These are phyloP conservation scores for Pyrochroa serraticornis DNA, from an alignment of 2,888 invertebrate genomes.

Conservation along the genomic window DNA sequence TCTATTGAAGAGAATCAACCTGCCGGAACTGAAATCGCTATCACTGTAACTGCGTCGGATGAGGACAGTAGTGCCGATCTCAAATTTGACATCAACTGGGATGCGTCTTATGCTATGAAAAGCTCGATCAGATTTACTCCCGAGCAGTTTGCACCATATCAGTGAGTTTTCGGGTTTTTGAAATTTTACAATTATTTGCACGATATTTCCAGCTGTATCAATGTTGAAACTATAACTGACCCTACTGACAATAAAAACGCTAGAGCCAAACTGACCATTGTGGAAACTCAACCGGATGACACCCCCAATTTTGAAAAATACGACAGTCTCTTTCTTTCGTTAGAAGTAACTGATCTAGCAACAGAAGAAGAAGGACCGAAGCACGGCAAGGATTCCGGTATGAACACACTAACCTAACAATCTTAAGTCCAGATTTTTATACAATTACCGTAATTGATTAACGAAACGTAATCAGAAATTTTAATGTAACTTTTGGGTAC, in stretches of 20 bases:
- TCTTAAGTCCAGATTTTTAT: no score
- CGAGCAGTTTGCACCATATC: slow-evolving; percentile 47
- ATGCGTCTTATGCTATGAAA: slow-evolving; percentile 63
- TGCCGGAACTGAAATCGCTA: slow-evolving; percentile 49
- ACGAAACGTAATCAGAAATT: no score
- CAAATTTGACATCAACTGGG: slow-evolving; percentile 66
- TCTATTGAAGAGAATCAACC: slow-evolving; percentile 64
- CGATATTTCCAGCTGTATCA: slow-evolving; percentile 51
- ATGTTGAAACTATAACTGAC: slow-evolving; percentile 35
- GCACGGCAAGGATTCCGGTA: slow-evolving; percentile 61
- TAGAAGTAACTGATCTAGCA: slow-evolving; percentile 41
- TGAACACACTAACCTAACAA: no score
- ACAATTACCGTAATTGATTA: no score
- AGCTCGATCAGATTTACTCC: slow-evolving; percentile 59
- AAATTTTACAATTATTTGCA: slow-evolving; percentile 4
- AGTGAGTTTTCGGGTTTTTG: slow-evolving; percentile 8
- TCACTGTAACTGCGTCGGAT: slow-evolving; percentile 62
- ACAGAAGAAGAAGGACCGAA: slow-evolving; percentile 50
- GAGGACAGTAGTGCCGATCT: slow-evolving; percentile 66
- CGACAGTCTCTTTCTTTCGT: slow-evolving; percentile 39
- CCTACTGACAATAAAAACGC: slow-evolving; percentile 3
- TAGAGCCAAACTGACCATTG: slow-evolving; percentile 23
- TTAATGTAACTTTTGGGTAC: no score
- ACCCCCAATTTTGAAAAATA: slow-evolving; percentile 46
- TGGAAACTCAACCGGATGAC: slow-evolving; percentile 15